Percentiles rank a stretch among this genome's conserved stretches.
These are phyloP conservation scores for Coendou prehensilis DNA, from an alignment of 2,797 vertebrate species.

Conservation along the genomic window DNA sequence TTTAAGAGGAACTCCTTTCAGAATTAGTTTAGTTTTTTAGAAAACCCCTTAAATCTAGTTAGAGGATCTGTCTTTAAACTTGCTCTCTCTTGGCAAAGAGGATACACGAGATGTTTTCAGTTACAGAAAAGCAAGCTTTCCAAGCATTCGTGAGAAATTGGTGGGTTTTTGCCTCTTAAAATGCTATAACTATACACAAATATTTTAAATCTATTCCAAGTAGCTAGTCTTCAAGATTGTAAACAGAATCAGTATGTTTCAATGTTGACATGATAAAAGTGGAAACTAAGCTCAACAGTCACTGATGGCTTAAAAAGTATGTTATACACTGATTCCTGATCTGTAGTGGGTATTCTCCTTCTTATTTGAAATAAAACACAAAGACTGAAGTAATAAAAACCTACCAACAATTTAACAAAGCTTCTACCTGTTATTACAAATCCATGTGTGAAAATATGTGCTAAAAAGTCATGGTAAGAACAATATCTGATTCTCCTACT, in stretches of 20 bases:
- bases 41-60: not conserved
- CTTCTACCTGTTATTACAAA: not conserved
- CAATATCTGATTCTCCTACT: not conserved
- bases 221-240: conserved; percentile 67
- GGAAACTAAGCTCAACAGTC: conserved; percentile 42
- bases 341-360: not conserved
- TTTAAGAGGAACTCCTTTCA: conserved; percentile 18
- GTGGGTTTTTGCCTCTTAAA: conserved; percentile 68
- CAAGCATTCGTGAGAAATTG: conserved; percentile 69
- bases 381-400: conserved; percentile 35
- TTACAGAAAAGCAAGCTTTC: conserved; percentile 66
- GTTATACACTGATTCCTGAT: not conserved
- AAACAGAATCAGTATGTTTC: conserved; percentile 68
- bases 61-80: conserved; percentile 33
- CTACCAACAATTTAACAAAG: not conserved
- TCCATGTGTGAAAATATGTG: not conserved
- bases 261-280: conserved; percentile 41
- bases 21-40: conserved; percentile 20
- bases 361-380: conserved; percentile 45
- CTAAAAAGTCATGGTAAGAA: conserved; percentile 26
- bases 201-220: conserved; percentile 75
- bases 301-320: not conserved
- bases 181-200: conserved; percentile 71
- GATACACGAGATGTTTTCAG: conserved; percentile 71
- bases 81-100: conserved; percentile 51